Conservation (phyloP, 2,797 vertebrate genomes). For the Urocyon cinereoargenteus region DNA sequence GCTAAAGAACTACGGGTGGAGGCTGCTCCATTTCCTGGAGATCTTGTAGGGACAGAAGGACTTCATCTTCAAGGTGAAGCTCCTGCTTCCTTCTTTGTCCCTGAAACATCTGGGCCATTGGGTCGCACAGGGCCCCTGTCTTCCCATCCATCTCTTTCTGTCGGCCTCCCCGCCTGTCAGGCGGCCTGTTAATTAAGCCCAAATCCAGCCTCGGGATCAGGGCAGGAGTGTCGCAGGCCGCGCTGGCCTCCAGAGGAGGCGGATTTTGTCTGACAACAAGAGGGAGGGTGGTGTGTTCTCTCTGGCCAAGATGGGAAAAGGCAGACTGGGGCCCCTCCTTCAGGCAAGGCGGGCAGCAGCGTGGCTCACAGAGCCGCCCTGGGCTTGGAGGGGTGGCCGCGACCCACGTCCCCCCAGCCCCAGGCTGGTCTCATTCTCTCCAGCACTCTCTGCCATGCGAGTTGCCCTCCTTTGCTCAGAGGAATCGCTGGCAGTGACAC, state of each 20-base stretch:
- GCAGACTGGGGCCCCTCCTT: background rate
- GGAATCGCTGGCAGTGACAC: slow-evolving; percentile 59
- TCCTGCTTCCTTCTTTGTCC: background rate
- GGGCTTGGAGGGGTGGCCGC: background rate
- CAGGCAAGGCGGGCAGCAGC: background rate
- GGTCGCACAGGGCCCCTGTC: background rate
- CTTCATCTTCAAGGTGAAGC: background rate
- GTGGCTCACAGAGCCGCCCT: background rate
- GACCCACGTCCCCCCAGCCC: background rate
- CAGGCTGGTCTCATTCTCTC: slow-evolving; percentile 49
- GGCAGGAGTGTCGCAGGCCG: background rate
- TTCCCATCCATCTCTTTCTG: background rate
- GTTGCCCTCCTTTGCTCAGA: slow-evolving; percentile 43
- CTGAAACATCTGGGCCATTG: background rate
- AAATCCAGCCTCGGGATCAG: slow-evolving; percentile 46
- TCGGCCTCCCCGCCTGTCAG: slow-evolving; percentile 6
- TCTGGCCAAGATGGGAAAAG: background rate
- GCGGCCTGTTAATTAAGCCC: slow-evolving; percentile 56
- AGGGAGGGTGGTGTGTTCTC: background rate
- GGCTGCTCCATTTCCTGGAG: background rate
- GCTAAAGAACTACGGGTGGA: background rate
- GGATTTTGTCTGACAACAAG: background rate
- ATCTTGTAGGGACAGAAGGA: background rate
- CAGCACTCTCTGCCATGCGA: slow-evolving; percentile 36
- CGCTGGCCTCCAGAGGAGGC: background rate